Evolutionary conservation across 2,888 invertebrate genomes (phyloP).

Genomic region (Cataglyphis livida): DNA sequence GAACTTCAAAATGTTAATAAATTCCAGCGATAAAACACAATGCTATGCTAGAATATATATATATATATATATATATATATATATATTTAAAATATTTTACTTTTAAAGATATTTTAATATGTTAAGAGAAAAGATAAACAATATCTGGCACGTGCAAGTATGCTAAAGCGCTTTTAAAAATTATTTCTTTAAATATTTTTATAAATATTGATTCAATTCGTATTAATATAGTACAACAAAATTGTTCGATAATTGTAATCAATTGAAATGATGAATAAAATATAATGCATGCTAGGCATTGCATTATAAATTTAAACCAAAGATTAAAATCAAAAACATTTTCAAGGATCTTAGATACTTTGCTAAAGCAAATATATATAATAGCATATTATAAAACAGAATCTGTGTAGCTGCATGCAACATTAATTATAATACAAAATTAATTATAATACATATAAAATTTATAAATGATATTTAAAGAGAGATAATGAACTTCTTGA

Average conservation of each 20-base stretch:
- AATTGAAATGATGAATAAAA: not conserved
- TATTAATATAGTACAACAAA: not conserved
- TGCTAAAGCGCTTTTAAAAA: not conserved
- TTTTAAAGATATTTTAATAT: no score
- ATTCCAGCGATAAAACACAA: not conserved
- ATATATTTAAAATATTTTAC: no score
- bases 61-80: not conserved
- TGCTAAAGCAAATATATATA: not conserved
- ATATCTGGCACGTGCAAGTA: not conserved
- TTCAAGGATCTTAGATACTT: not conserved
- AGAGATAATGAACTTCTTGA: not conserved
- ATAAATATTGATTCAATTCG: not conserved
- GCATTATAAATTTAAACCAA: not conserved
- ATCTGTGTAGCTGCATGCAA: not conserved
- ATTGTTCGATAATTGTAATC: not conserved
- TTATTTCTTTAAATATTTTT: not conserved
- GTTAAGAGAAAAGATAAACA: not conserved
- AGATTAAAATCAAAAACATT: slow-evolving; percentile 9
- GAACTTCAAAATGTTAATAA: not conserved
- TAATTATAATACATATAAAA: not conserved
- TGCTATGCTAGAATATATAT: not conserved
- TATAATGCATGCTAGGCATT: not conserved
- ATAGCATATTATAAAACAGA: not conserved
- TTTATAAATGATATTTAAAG: not conserved
- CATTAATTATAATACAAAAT: not conserved